Evolutionary conservation across 2,113 vertebrate species (phyloP).

Genomic region (Cairina moschata): DNA sequence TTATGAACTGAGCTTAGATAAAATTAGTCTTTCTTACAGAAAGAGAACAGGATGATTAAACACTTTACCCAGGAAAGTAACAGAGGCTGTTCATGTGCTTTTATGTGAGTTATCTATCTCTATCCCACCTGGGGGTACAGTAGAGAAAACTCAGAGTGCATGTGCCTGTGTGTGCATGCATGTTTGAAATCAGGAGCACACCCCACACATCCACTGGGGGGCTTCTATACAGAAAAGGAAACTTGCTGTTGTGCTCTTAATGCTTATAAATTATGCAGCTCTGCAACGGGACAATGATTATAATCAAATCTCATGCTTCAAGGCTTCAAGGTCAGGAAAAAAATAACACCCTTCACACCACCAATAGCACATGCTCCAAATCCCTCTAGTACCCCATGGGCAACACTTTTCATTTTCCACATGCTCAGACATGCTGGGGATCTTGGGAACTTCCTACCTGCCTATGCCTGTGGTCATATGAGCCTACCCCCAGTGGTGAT

Average conservation of each 20-base stretch:
- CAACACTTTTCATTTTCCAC: not conserved
- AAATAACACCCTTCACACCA: not conserved
- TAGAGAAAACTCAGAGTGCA: not conserved
- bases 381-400: not conserved
- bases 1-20: not conserved
- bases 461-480: not conserved
- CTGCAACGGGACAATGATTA: not conserved
- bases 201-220: rapidly evolving
- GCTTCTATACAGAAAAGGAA: not conserved
- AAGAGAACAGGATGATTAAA: not conserved
- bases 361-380: not conserved
- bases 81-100: not conserved
- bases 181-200: not conserved
- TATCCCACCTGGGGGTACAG: not conserved
- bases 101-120: not conserved
- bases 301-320: conserved; percentile 46
- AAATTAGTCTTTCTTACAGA: not conserved
- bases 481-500: not conserved
- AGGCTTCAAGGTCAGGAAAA: conserved; percentile 9
- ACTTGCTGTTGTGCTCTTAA: not conserved
- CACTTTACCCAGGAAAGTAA: not conserved
- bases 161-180: too few relatives aligned
- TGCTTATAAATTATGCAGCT: not conserved
- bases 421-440: not conserved
- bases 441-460: not conserved